Evolutionary conservation across 2,888 invertebrate genomes (phyloP).

Genomic region (Cynaeus angustus): DNA sequence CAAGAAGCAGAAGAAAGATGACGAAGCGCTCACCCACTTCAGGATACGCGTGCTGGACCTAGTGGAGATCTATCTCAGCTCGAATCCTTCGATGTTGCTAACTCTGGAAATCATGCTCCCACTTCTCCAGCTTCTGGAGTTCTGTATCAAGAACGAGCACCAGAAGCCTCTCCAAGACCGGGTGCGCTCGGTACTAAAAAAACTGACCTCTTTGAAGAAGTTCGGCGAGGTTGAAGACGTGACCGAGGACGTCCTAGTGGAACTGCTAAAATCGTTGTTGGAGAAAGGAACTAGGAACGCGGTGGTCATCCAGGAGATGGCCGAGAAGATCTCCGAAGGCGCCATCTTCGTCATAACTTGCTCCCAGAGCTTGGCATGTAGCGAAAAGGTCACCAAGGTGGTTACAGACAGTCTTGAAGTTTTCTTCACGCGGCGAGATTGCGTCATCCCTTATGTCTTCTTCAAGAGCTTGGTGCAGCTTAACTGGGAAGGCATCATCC

Average conservation of each 20-base stretch:
- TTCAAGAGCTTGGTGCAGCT: slow-evolving; percentile 79
- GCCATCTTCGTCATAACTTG: slow-evolving; percentile 79
- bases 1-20: slow-evolving; percentile 76
- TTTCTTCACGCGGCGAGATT: slow-evolving; percentile 79
- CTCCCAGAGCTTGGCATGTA: slow-evolving; percentile 73
- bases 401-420: slow-evolving; percentile 74
- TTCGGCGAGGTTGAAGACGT: slow-evolving; percentile 76
- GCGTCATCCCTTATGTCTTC: slow-evolving; percentile 78
- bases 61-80: slow-evolving; percentile 82
- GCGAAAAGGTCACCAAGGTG: slow-evolving; percentile 71
- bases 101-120: slow-evolving; percentile 82
- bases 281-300: slow-evolving; percentile 79
- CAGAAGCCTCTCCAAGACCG: slow-evolving; percentile 80
- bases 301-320: slow-evolving; percentile 79
- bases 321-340: slow-evolving; percentile 78
- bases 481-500: slow-evolving; percentile 79
- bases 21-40: slow-evolving; percentile 81
- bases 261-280: slow-evolving; percentile 75
- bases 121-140: slow-evolving; percentile 80
- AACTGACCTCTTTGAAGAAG: slow-evolving; percentile 76
- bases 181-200: slow-evolving; percentile 77
- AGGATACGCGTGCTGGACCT: slow-evolving; percentile 84
- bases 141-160: slow-evolving; percentile 80
- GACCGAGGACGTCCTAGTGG: slow-evolving; percentile 73
- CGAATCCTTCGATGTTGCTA: slow-evolving; percentile 80